Evolutionary conservation across 2,797 vertebrate species (phyloP).

Genomic region (Danionella dracula): DNA sequence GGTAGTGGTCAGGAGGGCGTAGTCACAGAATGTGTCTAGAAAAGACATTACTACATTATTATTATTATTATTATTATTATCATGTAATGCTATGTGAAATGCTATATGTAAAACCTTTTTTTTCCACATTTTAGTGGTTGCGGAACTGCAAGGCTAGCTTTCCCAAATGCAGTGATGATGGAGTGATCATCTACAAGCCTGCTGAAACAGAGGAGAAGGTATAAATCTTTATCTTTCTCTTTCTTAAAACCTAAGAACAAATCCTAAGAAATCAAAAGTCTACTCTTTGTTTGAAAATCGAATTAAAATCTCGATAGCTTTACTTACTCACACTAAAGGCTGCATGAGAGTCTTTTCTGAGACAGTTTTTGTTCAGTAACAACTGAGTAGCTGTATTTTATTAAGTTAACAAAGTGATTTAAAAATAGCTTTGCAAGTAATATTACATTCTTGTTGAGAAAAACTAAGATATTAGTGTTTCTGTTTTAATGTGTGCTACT

Average conservation of each 20-base stretch:
- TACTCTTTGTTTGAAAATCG: neutral
- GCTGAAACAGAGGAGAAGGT: constrained; percentile 91
- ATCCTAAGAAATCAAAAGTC: neutral
- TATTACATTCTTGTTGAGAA: too few species aligned
- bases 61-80: too few species aligned
- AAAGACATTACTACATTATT: too few species aligned
- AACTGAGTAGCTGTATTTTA: too few species aligned
- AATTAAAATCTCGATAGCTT: neutral
- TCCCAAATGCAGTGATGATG: constrained; percentile 73
- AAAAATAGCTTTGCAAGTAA: too few species aligned
- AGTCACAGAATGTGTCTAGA: too few species aligned
- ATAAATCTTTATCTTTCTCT: constrained; percentile 33
- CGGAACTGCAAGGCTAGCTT: constrained; percentile 89
- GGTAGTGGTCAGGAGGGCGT: too few species aligned
- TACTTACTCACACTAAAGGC: neutral
- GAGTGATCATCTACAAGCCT: constrained; percentile 83
- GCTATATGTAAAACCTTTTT: too few species aligned
- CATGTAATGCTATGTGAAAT: too few species aligned
- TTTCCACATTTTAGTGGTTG: constrained; percentile 75
- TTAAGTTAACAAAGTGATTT: too few species aligned
- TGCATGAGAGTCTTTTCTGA: too few species aligned
- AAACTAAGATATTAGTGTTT: neutral
- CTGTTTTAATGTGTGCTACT: neutral
- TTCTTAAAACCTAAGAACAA: neutral
- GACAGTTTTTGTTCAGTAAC: too few species aligned